These are phyloP conservation scores for Electrophaes corylata DNA, from an alignment of 2,888 invertebrate genomes.

Conservation along the genomic window DNA sequence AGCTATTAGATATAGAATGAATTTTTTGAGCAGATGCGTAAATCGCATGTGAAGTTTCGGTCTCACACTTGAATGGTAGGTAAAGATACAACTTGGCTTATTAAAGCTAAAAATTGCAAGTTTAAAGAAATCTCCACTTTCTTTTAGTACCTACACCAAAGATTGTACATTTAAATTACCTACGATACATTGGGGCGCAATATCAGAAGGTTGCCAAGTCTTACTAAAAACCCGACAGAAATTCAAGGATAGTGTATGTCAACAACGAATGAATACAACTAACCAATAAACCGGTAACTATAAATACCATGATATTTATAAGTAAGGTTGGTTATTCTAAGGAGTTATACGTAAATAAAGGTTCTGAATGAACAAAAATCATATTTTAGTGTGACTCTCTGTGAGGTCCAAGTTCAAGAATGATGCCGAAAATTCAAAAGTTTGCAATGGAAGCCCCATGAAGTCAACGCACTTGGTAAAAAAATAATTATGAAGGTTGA, in stretches of 20 bases:
- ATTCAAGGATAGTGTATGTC: conserved; percentile 65
- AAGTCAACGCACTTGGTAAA: background rate
- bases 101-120: too few species aligned
- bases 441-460: conserved; percentile 2
- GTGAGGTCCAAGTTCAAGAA: conserved; percentile 23
- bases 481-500: conserved; percentile 12
- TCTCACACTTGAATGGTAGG: too few species aligned
- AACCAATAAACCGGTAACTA: conserved; percentile 72
- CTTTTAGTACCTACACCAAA: too few species aligned
- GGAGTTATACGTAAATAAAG: conserved; percentile 3
- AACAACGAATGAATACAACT: conserved; percentile 53
- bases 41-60: too few species aligned
- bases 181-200: background rate
- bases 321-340: background rate
- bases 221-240: background rate
- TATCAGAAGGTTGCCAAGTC: background rate
- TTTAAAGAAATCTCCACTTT: background rate
- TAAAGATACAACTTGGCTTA: too few species aligned
- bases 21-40: too few species aligned
- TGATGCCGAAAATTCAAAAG: conserved; percentile 19
- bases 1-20: too few species aligned
- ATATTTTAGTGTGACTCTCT: conserved; percentile 21
- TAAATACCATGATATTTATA: background rate
- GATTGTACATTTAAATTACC: background rate
- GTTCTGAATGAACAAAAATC: conserved; percentile 17